phyloP scores from a whole-genome alignment of 2,888 invertebrate species.

The Acleris holmiana region DNA sequence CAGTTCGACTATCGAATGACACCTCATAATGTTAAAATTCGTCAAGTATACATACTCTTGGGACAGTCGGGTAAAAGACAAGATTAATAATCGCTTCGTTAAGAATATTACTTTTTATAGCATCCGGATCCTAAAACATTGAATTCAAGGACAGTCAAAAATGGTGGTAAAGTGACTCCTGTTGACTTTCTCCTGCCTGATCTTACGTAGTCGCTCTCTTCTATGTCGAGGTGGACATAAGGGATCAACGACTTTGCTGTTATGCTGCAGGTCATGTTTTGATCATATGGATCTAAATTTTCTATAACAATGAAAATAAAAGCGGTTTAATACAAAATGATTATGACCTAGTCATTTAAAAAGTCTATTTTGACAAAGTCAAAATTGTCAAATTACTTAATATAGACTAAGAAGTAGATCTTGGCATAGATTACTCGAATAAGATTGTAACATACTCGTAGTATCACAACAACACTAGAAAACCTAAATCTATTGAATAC shows the following conservation, averaged over 20 bases:
- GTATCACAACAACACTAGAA: too few species aligned
- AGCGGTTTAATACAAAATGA: constrained; percentile 15
- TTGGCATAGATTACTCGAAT: too few species aligned
- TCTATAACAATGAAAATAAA: constrained; percentile 53
- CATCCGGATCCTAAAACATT: constrained; percentile 86
- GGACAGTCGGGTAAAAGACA: too few species aligned
- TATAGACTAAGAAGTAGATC: too few species aligned
- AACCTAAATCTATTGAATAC: too few species aligned
- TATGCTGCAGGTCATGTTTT: constrained; percentile 80
- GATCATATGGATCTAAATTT: constrained; percentile 80
- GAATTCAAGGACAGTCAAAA: constrained; percentile 86
- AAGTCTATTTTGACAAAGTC: too few species aligned
- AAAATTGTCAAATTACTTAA: too few species aligned
- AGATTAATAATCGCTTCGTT: not conserved
- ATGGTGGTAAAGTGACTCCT: constrained; percentile 68
- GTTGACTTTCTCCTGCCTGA: constrained; percentile 71
- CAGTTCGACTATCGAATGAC: too few species aligned
- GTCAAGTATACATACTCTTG: too few species aligned
- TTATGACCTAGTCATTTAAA: not conserved
- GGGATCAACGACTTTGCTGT: constrained; percentile 86
- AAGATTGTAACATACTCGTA: too few species aligned
- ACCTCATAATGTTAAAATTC: too few species aligned
- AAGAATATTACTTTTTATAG: constrained; percentile 72
- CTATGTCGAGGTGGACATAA: constrained; percentile 88
- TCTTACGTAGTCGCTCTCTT: constrained; percentile 86